Evolutionary conservation across 2,113 vertebrate genomes (phyloP).

Genomic region (Melanocharis versteri): DNA sequence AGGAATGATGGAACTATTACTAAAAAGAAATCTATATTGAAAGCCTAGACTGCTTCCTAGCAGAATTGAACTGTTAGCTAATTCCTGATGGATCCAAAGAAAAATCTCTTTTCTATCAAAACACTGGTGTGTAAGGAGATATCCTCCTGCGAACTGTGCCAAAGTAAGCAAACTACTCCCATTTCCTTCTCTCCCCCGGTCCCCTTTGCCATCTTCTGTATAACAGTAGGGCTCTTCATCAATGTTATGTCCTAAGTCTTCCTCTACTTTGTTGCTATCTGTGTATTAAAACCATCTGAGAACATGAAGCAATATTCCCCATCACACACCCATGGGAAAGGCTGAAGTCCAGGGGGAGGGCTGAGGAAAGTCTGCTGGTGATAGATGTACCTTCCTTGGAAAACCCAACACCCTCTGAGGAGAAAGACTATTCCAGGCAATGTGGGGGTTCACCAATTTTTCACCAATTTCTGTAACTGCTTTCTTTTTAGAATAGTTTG

Average conservation of each 20-base stretch:
- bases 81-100: background rate
- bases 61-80: background rate
- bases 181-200: background rate
- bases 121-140: background rate
- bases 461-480: background rate
- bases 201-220: background rate
- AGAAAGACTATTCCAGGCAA: background rate
- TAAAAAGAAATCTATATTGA: background rate
- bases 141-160: background rate
- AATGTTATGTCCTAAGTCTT: background rate
- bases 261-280: background rate
- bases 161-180: background rate
- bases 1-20: background rate
- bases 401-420: accelerated
- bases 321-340: background rate
- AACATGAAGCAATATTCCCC: background rate
- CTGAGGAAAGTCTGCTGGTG: background rate
- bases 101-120: background rate
- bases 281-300: background rate
- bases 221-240: background rate
- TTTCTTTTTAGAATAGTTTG: background rate
- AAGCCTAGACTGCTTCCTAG: background rate
- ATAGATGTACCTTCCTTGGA: background rate
- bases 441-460: background rate
- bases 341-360: background rate